Percentiles rank a stretch among this genome's conserved stretches.
Evolutionary conservation across 1,140 invertebrate species (phyloP).

Genomic region (Zaprionus ornatus): DNA sequence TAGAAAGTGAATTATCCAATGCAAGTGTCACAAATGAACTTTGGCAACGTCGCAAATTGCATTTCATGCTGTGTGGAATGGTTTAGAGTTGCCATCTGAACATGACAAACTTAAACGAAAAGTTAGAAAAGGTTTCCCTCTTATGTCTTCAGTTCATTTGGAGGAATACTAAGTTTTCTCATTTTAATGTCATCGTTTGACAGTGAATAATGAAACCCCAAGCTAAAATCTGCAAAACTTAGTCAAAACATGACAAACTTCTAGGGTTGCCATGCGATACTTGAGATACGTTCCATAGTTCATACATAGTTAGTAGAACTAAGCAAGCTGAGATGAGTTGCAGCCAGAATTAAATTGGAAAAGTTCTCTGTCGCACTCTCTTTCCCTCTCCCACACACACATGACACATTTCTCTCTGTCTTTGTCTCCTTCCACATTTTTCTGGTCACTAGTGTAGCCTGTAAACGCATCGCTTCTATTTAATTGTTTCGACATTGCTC

Average conservation of each 20-base stretch:
- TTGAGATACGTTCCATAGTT: not conserved
- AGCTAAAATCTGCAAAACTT: not conserved
- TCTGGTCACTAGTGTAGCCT: constrained; percentile 17
- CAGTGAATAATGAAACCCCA: not conserved
- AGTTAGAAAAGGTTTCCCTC: not conserved
- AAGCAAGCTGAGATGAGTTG: constrained; percentile 4
- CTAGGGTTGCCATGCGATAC: not conserved
- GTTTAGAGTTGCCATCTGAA: constrained; percentile 1
- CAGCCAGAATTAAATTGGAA: constrained; percentile 23
- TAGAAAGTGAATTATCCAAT: not conserved
- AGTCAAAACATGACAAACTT: not conserved
- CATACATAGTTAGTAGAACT: constrained; percentile 9
- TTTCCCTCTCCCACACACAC: not conserved
- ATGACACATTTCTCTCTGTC: constrained; percentile 16
- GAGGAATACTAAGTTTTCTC: not conserved
- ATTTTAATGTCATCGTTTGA: not conserved
- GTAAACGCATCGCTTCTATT: constrained; percentile 37
- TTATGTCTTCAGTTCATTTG: too few relatives aligned
- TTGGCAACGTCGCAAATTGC: not conserved
- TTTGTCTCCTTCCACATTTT: constrained; percentile 14
- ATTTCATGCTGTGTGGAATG: not conserved
- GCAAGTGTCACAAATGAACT: not conserved
- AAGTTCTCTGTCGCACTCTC: not conserved
- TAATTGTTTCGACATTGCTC: constrained; percentile 64
- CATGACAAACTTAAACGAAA: not conserved